Base-by-base conservation (phyloP, 2,797 vertebrate genomes). In the Falco columbarius region DNA sequence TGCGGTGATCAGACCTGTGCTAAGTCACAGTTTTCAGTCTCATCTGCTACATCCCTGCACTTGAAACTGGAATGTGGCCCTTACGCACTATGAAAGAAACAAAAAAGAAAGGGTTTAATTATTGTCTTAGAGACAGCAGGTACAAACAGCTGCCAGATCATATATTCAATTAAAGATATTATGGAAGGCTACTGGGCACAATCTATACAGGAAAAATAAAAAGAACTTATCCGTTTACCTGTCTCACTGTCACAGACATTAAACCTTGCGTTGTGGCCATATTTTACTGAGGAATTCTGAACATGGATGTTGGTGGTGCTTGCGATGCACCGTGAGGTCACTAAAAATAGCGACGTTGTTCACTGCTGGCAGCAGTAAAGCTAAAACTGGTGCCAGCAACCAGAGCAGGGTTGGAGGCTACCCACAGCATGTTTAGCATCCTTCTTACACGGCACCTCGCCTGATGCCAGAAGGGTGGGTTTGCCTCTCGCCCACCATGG, bases 341-440 rank as follows among this genome's bases (percentile, higher is more conserved):
- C 49, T 70, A 26, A 68, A 84, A 61, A 1, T 11, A 59, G 46
- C 1, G 0, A 12, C 1, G 0, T 10, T 46, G 12, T 51, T 92
- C 49, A 18, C 34, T 86, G 54, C 24, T 32, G 24, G 72, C 22
- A 66, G n/a, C 47, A 86, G 8, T 55, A 30, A 58, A 73, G n/a
- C 55, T 81, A 27, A 73, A 87, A 46, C 27, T 17, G 40, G 30
- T 81, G 70, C 65, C 83, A 70, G 23, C 22, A 40, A 65, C 2
- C 3, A 65, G 68, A 51, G 44, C 2, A 0, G 22, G 19, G 13
- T 38, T 70, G 70, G 65, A 21, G 56, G 55, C 56, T 51, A 38
- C 56, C 67, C 10, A 5, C 0, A 0, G 38, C 2, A 0, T 29
- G 42, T 62, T 83, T 42, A 74, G 36, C 62, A 38, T 46, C 66